Base-by-base conservation (phyloP, 2,113 vertebrate species). In the Oenanthe oenanthe region DNA sequence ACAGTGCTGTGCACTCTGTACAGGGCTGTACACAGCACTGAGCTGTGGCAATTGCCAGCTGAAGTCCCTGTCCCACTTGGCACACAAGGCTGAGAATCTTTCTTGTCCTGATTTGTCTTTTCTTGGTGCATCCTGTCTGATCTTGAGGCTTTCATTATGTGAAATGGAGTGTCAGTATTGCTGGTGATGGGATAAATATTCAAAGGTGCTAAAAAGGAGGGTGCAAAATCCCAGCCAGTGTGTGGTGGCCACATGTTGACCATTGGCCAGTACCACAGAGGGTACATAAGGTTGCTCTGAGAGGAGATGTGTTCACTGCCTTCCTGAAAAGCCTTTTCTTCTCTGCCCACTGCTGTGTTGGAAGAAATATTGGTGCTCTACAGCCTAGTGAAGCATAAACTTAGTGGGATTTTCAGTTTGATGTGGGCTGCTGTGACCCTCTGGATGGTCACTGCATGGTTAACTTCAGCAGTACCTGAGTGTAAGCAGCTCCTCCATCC, bases 401-500 rank as follows among this genome's bases (percentile, higher is more conserved):
- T 81, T 66, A 50, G 22, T 36, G 36, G 42, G 22, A 24, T 88
- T 89, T 89, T 71, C 9, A 65, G 13, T 87, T 71, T 78, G 65
- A 20, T 48, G 31, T 9, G n/a, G 43, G 61, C 42, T 87, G 38
- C 8, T 1, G 7, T 45, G 34, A 48, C 48, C 17, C 14, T 92
- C 43, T 0, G 0, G 3, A 1, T 43, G n/a, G 72, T 28, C 18
- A 21, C 48, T 79, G 45, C 34, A 29, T 53, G 19, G 12, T 63
- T 75, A 24, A 62, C n/a, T 89, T 67, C 36, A 66, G 42, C 68
- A 70, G 34, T 29, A 29, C 2, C 1, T 58, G 26, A 54, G 25
- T 24, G 40, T 36, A 56, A 78, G 60, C 43, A 68, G 26, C 12
- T 72, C n/a, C 70, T 83, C 50, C 16, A 24, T 53, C 36, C 48